Base-by-base conservation (phyloP, 2,113 vertebrate species). In the Poeciliopsis occidentalis region DNA sequence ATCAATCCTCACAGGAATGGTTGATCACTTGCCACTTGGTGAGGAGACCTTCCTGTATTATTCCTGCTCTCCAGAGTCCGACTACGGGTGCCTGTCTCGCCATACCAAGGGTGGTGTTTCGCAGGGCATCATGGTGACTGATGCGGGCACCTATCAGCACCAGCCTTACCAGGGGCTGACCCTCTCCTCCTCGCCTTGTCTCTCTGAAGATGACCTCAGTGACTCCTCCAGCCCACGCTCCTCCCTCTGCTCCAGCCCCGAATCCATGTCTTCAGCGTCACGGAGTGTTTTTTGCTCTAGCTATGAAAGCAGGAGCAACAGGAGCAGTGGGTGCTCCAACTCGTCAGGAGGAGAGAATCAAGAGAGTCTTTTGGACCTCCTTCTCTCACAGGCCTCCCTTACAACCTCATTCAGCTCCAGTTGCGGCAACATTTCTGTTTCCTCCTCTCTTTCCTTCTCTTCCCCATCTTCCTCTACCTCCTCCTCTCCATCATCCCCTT, bases 1-100 rank as follows among this genome's bases (percentile, higher is more conserved):
- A 71, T 75, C 63, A 66, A 82, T 75, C 74, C 57, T 32, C 85
- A 94, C 95, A 96, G 96, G 95, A 95, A 99, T 98, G 97, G 98
- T 99, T 94, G 97, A 99, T 96, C 96, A 97, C 93, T 94, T 98
- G 93, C 90, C 95, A 47, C 92, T 95, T 92, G 94, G 95, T 87
- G 96, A 97, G 92, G 96, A 97, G 93, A 96, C 83, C 88, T 99
- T 98, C 94, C 95, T 92, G 84, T 89, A 94, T 69, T 94, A 94
- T 4, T 82, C 91, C 4, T 92, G 89, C 69, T 94, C 94, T 69
- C 88, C 93, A 1, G 86, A 90, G 69, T 83, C 84, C 57, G 92
- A 93, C 64, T 95, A 93, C 84, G 93, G 92, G 87, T 75, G 64
- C 31, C 60, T 39, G 4, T 71, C 65, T 77, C 75, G 44, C 80